Evolutionary conservation across 2,113 vertebrate genomes (phyloP).

Genomic region (Ictalurus furcatus): DNA sequence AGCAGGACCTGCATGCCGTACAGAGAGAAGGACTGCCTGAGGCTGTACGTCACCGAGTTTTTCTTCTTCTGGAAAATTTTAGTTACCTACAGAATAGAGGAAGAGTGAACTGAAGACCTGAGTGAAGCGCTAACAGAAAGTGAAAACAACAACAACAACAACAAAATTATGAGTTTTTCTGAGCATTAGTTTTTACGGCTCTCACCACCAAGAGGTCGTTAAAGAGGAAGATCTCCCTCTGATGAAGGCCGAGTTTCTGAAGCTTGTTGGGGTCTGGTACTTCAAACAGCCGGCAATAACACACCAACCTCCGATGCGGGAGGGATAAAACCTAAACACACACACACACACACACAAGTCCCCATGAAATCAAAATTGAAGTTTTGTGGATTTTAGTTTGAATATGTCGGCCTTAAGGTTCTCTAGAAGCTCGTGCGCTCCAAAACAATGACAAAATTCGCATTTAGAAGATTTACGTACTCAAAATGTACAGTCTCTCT

Average conservation of each 20-base stretch:
- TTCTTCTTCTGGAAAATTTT: constrained; percentile 99
- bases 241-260: constrained; percentile 97
- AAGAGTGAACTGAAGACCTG: not conserved
- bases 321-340: constrained; percentile 86
- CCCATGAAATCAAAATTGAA: no score
- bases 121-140: not conserved
- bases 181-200: not conserved
- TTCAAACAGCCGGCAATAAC: constrained; percentile 97
- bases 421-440: no score
- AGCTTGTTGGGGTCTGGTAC: constrained; percentile 97
- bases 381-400: no score
- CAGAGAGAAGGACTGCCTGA: constrained; percentile 95
- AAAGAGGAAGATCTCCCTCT: constrained; percentile 98
- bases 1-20: constrained; percentile 96
- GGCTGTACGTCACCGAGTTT: constrained; percentile 97
- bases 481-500: no score
- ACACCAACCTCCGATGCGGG: constrained; percentile 93
- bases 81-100: constrained; percentile 80
- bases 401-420: no score
- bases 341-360: constrained; percentile 29
- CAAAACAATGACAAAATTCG: no score
- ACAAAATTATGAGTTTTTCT: no score
- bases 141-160: not conserved
- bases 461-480: no score
- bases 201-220: constrained; percentile 98